These are phyloP conservation scores for Poeciliopsis occidentalis DNA, from an alignment of 2,113 vertebrate species.

Conservation along the genomic window DNA sequence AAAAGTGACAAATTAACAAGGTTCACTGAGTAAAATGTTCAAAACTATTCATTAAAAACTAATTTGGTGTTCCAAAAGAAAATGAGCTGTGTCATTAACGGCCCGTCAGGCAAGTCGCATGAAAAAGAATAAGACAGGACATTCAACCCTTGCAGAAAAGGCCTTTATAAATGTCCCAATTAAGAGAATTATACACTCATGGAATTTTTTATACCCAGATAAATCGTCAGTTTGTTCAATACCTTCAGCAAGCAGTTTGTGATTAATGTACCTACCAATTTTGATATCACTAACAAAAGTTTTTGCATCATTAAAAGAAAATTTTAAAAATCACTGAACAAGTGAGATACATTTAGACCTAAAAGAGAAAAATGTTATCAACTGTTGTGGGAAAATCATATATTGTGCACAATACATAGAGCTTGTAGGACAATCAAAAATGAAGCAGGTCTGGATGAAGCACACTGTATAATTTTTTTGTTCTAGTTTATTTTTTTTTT, in stretches of 20 bases:
- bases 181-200: conserved; percentile 39
- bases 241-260: neutral
- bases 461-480: neutral
- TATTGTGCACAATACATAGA: too few relatives aligned
- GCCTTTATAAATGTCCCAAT: conserved; percentile 45
- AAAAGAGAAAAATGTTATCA: too few relatives aligned
- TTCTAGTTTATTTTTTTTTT: neutral
- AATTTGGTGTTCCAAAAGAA: conserved; percentile 34
- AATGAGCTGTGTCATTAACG: conserved; percentile 47
- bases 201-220: conserved; percentile 7
- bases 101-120: conserved; percentile 31
- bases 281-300: conserved; percentile 11
- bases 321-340: neutral
- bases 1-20: conserved; percentile 38
- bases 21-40: conserved; percentile 39
- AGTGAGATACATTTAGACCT: neutral
- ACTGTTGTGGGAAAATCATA: too few relatives aligned
- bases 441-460: too few relatives aligned
- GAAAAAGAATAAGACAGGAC: conserved; percentile 29
- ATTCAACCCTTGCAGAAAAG: conserved; percentile 17
- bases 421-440: too few relatives aligned
- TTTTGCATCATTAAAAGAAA: neutral
- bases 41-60: conserved; percentile 57
- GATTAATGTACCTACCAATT: conserved; percentile 15
- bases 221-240: conserved; percentile 7